Percentiles rank a stretch among this genome's conserved stretches.
phyloP scores from a whole-genome alignment of 2,113 vertebrate genomes.

The mouse (Mus musculus) region DNA sequence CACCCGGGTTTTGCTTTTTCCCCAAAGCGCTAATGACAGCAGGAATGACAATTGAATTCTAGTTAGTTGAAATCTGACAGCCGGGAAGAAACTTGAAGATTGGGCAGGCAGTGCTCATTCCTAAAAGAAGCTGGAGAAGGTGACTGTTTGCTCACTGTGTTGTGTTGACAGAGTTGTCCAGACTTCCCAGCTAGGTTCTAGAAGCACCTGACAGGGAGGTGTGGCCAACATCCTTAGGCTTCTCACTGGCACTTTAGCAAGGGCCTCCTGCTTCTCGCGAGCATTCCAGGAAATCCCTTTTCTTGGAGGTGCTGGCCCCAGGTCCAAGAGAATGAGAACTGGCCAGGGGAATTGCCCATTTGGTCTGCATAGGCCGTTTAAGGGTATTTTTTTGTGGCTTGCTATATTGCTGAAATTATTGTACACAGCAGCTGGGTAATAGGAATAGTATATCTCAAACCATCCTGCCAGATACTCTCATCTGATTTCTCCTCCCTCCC shows the following conservation, averaged over 20 bases:
- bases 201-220: background rate
- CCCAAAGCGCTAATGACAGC: background rate
- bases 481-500: conserved; percentile 67
- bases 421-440: background rate
- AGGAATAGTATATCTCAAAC: conserved; percentile 82
- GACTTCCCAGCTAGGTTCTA: background rate
- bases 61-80: background rate
- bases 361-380: background rate
- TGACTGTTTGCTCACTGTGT: background rate
- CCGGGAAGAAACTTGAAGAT: background rate
- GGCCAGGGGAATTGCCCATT: background rate
- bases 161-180: background rate
- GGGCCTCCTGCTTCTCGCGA: rapidly evolving
- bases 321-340: background rate
- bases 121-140: background rate
- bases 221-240: background rate
- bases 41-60: background rate
- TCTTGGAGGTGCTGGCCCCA: background rate
- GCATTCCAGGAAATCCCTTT: background rate
- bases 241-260: background rate
- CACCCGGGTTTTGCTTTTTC: background rate
- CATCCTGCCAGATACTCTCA: conserved; percentile 85
- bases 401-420: conserved; percentile 21
- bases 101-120: background rate
- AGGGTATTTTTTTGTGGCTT: conserved; percentile 56